Evolutionary conservation across 1,140 invertebrate genomes (phyloP).

Genomic region (Temnothorax longispinosus): DNA sequence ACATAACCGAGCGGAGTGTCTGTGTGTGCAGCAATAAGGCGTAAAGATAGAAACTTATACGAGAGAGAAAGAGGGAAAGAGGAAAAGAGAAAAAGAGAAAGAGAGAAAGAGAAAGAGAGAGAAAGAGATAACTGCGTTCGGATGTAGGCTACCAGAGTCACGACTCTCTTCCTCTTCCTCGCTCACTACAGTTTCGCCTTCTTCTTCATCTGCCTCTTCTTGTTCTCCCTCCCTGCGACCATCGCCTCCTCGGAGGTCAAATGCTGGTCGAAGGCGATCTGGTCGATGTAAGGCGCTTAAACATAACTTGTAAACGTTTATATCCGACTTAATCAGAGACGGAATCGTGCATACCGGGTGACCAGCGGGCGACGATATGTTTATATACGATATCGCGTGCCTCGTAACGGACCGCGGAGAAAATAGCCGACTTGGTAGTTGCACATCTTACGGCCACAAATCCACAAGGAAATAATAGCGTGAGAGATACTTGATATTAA

Average conservation of each 20-base stretch:
- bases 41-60: constrained; percentile 66
- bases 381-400: constrained; percentile 44
- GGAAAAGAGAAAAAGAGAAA: constrained; percentile 70
- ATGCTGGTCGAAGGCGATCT: constrained; percentile 54
- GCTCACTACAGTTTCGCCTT: constrained; percentile 70
- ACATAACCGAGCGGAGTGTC: constrained; percentile 61
- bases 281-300: constrained; percentile 49
- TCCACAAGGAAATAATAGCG: constrained; percentile 13
- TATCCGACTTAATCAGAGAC: constrained; percentile 50
- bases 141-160: constrained; percentile 85
- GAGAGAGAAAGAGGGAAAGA: constrained; percentile 70
- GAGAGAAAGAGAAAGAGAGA: constrained; percentile 73
- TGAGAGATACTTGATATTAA: constrained; percentile 9
- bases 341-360: constrained; percentile 48
- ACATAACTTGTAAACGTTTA: constrained; percentile 50
- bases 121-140: constrained; percentile 76
- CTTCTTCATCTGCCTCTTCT: constrained; percentile 60
- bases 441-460: neutral
- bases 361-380: constrained; percentile 18
- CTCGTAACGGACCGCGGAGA: constrained; percentile 19
- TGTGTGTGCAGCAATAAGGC: constrained; percentile 39
- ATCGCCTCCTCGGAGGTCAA: constrained; percentile 59
- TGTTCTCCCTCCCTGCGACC: constrained; percentile 24
- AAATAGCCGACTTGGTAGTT: neutral
- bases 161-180: constrained; percentile 84